Conservation (phyloP, 2,888 invertebrate genomes). For the Himalopsyche kuldschensis region DNA sequence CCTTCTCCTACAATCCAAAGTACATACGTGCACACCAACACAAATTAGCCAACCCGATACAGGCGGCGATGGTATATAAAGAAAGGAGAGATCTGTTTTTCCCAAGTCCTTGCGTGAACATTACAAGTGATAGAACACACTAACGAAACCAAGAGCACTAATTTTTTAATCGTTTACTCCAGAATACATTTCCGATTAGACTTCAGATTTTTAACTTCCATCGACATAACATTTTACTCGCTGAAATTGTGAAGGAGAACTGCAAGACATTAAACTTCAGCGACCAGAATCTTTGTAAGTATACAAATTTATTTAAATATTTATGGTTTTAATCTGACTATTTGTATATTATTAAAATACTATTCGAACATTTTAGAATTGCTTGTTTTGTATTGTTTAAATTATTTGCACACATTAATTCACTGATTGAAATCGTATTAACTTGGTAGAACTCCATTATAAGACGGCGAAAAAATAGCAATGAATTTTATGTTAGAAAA, state of each 20-base stretch:
- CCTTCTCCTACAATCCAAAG: not conserved
- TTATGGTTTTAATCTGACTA: not conserved
- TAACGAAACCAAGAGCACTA: not conserved
- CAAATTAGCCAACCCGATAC: not conserved
- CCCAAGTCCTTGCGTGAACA: not conserved
- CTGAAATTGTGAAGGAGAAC: not conserved
- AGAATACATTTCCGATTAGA: not conserved
- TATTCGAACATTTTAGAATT: too few relatives aligned
- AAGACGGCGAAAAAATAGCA: too few relatives aligned
- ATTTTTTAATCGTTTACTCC: not conserved
- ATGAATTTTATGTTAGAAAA: too few relatives aligned
- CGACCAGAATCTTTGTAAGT: not conserved
- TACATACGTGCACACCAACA: not conserved
- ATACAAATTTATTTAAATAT: not conserved
- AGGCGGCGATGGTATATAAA: not conserved
- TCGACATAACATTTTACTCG: not conserved
- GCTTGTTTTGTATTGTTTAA: too few relatives aligned
- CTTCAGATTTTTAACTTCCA: not conserved
- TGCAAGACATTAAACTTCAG: not conserved
- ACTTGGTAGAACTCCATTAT: too few relatives aligned
- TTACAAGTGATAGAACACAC: not conserved
- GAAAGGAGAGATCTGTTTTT: not conserved
- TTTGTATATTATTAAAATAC: too few relatives aligned
- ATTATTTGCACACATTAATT: too few relatives aligned
- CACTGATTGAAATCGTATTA: too few relatives aligned